A percentile compares a stretch with the other conserved stretches of the same genome.
Evolutionary conservation across 1,140 invertebrate genomes (phyloP).

Genomic region (Drosophila kohkoa): DNA sequence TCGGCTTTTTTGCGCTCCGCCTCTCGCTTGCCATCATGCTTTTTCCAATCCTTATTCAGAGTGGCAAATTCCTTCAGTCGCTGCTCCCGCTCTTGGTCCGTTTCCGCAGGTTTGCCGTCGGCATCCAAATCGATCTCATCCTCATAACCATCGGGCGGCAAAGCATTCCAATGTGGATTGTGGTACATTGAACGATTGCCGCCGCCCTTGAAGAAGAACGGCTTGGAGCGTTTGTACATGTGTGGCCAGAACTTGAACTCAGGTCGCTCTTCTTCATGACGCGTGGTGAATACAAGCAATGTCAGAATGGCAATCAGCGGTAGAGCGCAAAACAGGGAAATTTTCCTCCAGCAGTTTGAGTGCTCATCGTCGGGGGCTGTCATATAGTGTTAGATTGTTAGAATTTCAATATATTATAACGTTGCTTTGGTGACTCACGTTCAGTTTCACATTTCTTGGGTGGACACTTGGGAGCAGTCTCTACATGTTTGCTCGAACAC

Average conservation of each 20-base stretch:
- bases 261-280: conserved; percentile 82
- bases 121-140: conserved; percentile 53
- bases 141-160: conserved; percentile 92
- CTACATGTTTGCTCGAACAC: not conserved
- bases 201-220: conserved; percentile 94
- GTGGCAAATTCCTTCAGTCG: conserved; percentile 41
- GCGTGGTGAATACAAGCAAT: conserved; percentile 34
- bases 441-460: not conserved
- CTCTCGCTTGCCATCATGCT: conserved; percentile 15
- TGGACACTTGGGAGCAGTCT: conserved; percentile 3
- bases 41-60: conserved; percentile 49
- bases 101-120: conserved; percentile 31
- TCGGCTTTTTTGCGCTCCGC: conserved; percentile 22
- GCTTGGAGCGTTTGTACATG: conserved; percentile 88
- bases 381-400: not conserved
- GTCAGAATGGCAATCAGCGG: conserved; percentile 50
- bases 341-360: conserved; percentile 38
- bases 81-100: conserved; percentile 24
- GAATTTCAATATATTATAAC: not conserved
- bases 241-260: conserved; percentile 90
- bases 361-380: conserved; percentile 4
- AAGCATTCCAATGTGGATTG: conserved; percentile 91
- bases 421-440: not conserved
- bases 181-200: conserved; percentile 91
- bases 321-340: conserved; percentile 35